Evolutionary conservation across 2,797 vertebrate species (phyloP).

Genomic region (Sebastes oblongus): DNA sequence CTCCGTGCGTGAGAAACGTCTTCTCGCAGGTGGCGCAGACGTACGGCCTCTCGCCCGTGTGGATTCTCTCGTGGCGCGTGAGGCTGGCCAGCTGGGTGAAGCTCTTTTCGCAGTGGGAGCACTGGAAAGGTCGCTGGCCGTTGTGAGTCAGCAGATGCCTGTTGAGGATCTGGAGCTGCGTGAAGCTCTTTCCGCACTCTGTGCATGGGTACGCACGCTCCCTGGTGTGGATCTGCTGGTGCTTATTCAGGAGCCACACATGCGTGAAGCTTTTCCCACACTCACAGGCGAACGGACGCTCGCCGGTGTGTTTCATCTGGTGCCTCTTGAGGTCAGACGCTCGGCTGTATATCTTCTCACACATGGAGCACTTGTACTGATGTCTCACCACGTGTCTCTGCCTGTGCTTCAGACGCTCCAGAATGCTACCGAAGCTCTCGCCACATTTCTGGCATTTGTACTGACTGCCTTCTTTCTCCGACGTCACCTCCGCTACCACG

Average conservation of each 20-base stretch:
- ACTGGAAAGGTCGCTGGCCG: conserved; percentile 64
- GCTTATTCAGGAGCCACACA: conserved; percentile 71
- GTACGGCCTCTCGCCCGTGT: conserved; percentile 71
- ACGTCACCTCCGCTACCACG: conserved; percentile 36
- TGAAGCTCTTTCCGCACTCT: conserved; percentile 74
- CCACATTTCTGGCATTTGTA: conserved; percentile 74
- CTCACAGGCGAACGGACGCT: conserved; percentile 66
- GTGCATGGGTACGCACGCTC: conserved; percentile 61
- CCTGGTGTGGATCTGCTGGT: conserved; percentile 64
- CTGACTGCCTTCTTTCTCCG: conserved; percentile 2
- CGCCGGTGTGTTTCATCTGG: conserved; percentile 72
- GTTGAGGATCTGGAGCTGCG: conserved; percentile 69
- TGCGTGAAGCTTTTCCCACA: conserved; percentile 75
- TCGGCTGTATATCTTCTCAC: conserved; percentile 70
- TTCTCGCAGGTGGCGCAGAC: conserved; percentile 68
- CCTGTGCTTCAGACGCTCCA: conserved; percentile 68
- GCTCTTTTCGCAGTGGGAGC: conserved; percentile 68
- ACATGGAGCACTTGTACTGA: conserved; percentile 67
- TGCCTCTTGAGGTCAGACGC: conserved; percentile 70
- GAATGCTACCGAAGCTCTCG: conserved; percentile 65
- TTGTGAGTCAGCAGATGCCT: conserved; percentile 72
- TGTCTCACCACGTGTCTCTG: conserved; percentile 57
- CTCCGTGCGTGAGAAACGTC: conserved; percentile 69
- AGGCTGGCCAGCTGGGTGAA: conserved; percentile 74
- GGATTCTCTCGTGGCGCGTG: conserved; percentile 63